These are phyloP conservation scores for Colletes collaris DNA, from an alignment of 2,888 invertebrate species.

Conservation along the genomic window DNA sequence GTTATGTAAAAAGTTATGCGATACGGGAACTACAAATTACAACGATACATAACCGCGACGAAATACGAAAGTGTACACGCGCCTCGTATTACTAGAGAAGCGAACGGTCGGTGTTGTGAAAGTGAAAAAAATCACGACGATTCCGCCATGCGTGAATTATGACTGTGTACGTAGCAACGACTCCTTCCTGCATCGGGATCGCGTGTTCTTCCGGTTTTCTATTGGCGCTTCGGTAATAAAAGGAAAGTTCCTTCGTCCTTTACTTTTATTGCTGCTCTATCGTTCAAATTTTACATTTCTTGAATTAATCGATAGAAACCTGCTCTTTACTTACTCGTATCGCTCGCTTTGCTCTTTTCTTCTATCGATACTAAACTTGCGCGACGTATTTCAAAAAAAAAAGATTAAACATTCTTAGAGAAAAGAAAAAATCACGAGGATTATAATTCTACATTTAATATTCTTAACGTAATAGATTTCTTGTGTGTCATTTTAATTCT, in stretches of 20 bases:
- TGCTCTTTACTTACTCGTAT: not conserved
- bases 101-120: slow-evolving; percentile 73
- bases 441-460: too few relatives aligned
- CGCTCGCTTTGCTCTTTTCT: not conserved
- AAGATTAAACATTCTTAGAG: too few relatives aligned
- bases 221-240: slow-evolving; percentile 65
- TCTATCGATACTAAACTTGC: too few relatives aligned
- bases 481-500: too few relatives aligned
- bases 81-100: slow-evolving; percentile 33
- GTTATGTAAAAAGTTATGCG: slow-evolving; percentile 53
- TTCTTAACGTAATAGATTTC: too few relatives aligned
- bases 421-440: too few relatives aligned
- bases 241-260: slow-evolving; percentile 53
- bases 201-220: slow-evolving; percentile 77
- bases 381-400: too few relatives aligned
- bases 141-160: slow-evolving; percentile 79
- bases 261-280: not conserved
- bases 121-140: slow-evolving; percentile 79
- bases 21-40: slow-evolving; percentile 35
- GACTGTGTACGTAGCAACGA: slow-evolving; percentile 62
- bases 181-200: slow-evolving; percentile 70
- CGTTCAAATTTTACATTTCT: not conserved
- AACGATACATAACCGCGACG: slow-evolving; percentile 32
- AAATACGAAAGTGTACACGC: slow-evolving; percentile 40
- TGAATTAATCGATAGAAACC: too few relatives aligned